Evolutionary conservation across 2,888 invertebrate genomes (phyloP).

Genomic region (Cataglyphis cursor): DNA sequence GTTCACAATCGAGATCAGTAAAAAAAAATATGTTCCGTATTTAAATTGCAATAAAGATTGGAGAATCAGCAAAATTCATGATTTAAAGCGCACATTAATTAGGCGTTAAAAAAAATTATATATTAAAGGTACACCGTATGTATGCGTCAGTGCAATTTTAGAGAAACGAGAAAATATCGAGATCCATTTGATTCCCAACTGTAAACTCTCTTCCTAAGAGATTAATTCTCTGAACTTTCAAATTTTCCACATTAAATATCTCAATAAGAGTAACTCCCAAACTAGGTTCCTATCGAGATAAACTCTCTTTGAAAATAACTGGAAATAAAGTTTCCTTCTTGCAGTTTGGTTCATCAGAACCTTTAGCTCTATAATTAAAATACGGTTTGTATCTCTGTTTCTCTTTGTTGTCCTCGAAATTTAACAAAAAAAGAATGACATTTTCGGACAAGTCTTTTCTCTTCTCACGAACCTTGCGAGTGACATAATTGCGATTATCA

Average conservation of each 20-base stretch:
- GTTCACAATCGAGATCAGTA: neutral
- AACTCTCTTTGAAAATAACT: slow-evolving; percentile 45
- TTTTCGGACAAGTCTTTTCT: neutral
- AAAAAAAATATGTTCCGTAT: neutral
- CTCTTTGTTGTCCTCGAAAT: neutral
- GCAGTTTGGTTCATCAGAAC: slow-evolving; percentile 27
- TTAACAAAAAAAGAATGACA: neutral
- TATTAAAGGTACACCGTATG: neutral
- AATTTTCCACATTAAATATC: slow-evolving; percentile 52
- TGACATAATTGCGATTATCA: slow-evolving; percentile 51
- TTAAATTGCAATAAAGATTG: neutral
- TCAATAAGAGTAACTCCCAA: slow-evolving; percentile 38
- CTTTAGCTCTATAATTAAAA: slow-evolving; percentile 34
- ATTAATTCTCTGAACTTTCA: slow-evolving; percentile 41
- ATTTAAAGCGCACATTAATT: slow-evolving; percentile 7
- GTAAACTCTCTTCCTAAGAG: slow-evolving; percentile 2
- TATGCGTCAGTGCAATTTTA: neutral
- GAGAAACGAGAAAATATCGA: slow-evolving; percentile 23
- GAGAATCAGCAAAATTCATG: neutral
- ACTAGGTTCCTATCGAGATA: slow-evolving; percentile 39
- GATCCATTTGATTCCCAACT: slow-evolving; percentile 17
- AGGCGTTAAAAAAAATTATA: neutral
- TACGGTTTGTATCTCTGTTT: neutral
- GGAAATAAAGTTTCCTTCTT: slow-evolving; percentile 44
- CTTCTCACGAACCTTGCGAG: neutral